A percentile compares a stretch with the other conserved stretches of the same genome.
phyloP scores from a whole-genome alignment of 1,140 invertebrate species.

The Ruditapes philippinarum region DNA sequence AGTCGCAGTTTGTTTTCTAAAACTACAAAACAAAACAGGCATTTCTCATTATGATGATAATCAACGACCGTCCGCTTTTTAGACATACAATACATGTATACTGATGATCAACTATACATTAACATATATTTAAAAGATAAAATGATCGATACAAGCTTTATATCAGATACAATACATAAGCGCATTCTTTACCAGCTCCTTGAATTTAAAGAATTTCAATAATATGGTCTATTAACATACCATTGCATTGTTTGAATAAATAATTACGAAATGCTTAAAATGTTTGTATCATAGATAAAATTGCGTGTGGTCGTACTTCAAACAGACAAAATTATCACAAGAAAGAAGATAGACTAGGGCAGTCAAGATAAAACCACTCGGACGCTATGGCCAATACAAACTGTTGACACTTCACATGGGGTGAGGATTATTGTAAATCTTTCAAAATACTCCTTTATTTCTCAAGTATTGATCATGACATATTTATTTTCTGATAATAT shows the following conservation, averaged over 20 bases:
- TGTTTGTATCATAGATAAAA: not conserved
- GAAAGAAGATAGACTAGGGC: not conserved
- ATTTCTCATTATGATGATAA: too few relatives aligned
- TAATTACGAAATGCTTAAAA: not conserved
- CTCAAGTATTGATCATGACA: not conserved
- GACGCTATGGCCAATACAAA: not conserved
- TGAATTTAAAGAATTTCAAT: not conserved
- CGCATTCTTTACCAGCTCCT: not conserved
- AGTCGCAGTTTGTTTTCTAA: too few relatives aligned
- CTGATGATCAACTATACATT: too few relatives aligned
- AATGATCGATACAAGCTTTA: too few relatives aligned
- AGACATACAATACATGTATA: too few relatives aligned
- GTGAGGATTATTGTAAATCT: not conserved
- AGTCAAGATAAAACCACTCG: not conserved
- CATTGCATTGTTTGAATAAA: not conserved
- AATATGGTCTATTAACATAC: not conserved
- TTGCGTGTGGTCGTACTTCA: not conserved
- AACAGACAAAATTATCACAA: constrained; percentile 2
- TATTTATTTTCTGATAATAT: not conserved
- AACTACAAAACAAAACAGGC: too few relatives aligned
- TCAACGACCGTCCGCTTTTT: too few relatives aligned
- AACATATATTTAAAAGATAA: too few relatives aligned
- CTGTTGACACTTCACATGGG: not conserved
- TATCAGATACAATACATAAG: too few relatives aligned
- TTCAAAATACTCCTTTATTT: not conserved